Conservation (phyloP, 2,113 vertebrate genomes). For the Xenopus laevis region DNA sequence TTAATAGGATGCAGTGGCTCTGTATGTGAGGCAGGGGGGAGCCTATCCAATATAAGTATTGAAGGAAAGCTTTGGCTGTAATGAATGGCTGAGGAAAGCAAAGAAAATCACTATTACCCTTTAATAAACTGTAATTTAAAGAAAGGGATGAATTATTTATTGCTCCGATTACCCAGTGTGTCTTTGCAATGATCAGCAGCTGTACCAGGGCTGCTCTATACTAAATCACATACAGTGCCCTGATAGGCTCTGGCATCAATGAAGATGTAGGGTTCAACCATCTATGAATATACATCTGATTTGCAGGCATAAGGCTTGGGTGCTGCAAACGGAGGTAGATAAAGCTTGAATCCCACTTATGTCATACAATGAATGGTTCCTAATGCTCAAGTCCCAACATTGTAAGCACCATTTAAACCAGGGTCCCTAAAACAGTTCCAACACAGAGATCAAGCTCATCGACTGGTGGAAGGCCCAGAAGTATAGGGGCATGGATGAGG, state of each 20-base stretch:
- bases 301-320: not conserved
- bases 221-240: not conserved
- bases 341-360: too few relatives aligned
- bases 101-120: constrained; percentile 14
- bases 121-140: constrained; percentile 20
- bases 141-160: constrained; percentile 36
- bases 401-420: too few relatives aligned
- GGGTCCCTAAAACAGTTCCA: too few relatives aligned
- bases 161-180: constrained; percentile 18
- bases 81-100: not conserved
- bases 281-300: constrained; percentile 3
- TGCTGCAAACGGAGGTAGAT: too few relatives aligned
- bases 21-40: not conserved
- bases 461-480: too few relatives aligned
- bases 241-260: constrained; percentile 3
- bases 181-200: constrained; percentile 2
- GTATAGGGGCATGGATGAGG: too few relatives aligned
- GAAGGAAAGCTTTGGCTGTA: too few relatives aligned
- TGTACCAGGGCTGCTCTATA: not conserved
- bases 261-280: not conserved
- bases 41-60: not conserved
- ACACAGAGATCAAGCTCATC: too few relatives aligned
- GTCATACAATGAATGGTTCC: too few relatives aligned
- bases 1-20: not conserved
- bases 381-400: too few relatives aligned